Evolutionary conservation across 1,140 invertebrate species (phyloP).

Genomic region (Zaprionus kolodkinae): DNA sequence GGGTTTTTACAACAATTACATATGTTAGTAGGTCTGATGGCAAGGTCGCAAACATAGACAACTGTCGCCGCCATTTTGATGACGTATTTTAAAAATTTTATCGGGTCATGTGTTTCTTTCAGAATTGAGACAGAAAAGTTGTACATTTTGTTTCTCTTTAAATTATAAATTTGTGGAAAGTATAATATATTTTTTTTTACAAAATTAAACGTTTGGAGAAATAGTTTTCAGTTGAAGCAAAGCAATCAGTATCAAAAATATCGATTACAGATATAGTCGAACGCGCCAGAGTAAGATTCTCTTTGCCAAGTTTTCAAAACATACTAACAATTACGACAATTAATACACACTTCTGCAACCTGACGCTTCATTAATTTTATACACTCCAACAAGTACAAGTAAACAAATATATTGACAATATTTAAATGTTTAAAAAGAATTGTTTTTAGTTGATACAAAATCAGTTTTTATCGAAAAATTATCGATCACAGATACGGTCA

Average conservation of each 20-base stretch:
- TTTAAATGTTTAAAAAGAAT: neutral
- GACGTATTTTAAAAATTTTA: constrained; percentile 39
- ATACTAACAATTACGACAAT: neutral
- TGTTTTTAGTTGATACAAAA: neutral
- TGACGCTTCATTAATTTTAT: neutral
- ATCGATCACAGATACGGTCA: constrained; percentile 2
- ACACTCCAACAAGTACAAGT: neutral
- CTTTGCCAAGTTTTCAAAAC: neutral
- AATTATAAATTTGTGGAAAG: neutral
- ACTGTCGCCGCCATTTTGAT: constrained; percentile 36
- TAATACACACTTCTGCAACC: too few relatives aligned
- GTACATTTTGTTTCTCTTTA: constrained; percentile 2
- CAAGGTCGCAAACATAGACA: constrained; percentile 18
- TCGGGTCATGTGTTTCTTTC: constrained; percentile 8
- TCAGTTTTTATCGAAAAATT: neutral
- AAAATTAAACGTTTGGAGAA: neutral
- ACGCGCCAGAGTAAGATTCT: neutral
- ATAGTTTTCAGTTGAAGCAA: neutral
- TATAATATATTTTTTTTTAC: neutral
- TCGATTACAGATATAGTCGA: neutral
- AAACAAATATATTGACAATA: too few relatives aligned
- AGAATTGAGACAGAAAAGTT: neutral
- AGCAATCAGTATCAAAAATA: neutral
- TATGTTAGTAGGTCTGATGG: neutral
- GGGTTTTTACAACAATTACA: neutral